A percentile compares a stretch with the other conserved stretches of the same genome.
Conservation (phyloP, 2,797 vertebrate species). For the Eulemur rubriventer region DNA sequence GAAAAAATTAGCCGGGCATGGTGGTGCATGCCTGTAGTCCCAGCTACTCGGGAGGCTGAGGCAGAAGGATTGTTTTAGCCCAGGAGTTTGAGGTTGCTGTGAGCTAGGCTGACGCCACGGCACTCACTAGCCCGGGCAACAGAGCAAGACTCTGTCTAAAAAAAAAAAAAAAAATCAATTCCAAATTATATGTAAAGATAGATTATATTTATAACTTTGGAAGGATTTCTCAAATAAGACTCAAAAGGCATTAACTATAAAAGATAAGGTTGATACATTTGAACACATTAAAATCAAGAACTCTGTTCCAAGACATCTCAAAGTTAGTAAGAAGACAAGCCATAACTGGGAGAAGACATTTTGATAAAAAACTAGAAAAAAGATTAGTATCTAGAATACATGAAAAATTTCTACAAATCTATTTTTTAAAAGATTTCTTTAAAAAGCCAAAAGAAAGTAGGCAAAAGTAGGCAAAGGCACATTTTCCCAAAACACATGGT, state of each 20-base stretch:
- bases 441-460: not conserved
- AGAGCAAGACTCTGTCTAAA: no score
- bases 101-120: no score
- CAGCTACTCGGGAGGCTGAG: no score
- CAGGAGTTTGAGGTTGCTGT: no score
- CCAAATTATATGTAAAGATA: not conserved
- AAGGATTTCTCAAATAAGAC: conserved; percentile 1
- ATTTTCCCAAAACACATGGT: not conserved
- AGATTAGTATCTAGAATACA: not conserved
- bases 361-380: not conserved
- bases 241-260: not conserved
- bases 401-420: not conserved
- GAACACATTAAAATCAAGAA: conserved; percentile 15
- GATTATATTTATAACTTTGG: not conserved
- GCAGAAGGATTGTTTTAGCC: no score
- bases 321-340: not conserved
- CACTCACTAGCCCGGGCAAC: no score
- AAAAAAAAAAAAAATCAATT: not conserved
- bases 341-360: not conserved
- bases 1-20: no score
- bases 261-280: not conserved
- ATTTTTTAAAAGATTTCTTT: not conserved
- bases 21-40: no score
- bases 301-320: not conserved
- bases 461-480: not conserved